A percentile compares a stretch with the other conserved stretches of the same genome.
Conservation (phyloP, 2,888 invertebrate genomes). For the Ptychoptera contaminata region DNA sequence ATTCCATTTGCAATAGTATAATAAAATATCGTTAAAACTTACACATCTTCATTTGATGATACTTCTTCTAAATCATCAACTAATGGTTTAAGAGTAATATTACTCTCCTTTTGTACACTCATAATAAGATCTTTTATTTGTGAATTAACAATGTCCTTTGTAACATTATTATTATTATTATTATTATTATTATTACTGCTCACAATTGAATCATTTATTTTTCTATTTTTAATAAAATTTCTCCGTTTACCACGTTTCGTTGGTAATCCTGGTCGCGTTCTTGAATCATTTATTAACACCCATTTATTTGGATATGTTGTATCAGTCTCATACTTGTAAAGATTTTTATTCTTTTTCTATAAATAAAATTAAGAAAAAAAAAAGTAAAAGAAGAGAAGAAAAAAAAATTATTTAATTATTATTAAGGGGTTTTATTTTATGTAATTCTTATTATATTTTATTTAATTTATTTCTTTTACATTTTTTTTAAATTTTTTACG, state of each 20-base stretch:
- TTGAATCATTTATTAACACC: conserved; percentile 6
- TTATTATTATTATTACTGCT: not conserved
- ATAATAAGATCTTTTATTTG: too few species aligned
- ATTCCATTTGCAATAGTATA: not conserved
- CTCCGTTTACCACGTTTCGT: conserved; percentile 10
- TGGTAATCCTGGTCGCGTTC: conserved; percentile 9
- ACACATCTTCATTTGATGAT: conserved; percentile 23
- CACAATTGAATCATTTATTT: too few species aligned
- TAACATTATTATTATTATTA: conserved; percentile 17
- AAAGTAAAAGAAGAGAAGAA: too few species aligned
- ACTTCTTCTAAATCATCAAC: conserved; percentile 20
- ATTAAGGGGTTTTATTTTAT: too few species aligned
- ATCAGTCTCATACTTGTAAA: not conserved
- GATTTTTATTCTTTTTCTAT: too few species aligned
- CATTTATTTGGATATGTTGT: not conserved
- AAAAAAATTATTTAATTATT: too few species aligned
- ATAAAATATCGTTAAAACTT: conserved; percentile 13
- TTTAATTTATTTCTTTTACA: too few species aligned
- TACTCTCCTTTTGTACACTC: not conserved
- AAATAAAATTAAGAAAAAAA: too few species aligned
- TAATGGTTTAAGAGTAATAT: not conserved
- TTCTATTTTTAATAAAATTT: too few species aligned
- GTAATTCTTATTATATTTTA: too few species aligned
- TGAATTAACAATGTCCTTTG: conserved; percentile 13
- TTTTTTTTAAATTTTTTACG: too few species aligned